Percentiles rank a stretch among this genome's conserved stretches.
Conservation (phyloP, 2,888 invertebrate species). For the Allygus modestus region DNA sequence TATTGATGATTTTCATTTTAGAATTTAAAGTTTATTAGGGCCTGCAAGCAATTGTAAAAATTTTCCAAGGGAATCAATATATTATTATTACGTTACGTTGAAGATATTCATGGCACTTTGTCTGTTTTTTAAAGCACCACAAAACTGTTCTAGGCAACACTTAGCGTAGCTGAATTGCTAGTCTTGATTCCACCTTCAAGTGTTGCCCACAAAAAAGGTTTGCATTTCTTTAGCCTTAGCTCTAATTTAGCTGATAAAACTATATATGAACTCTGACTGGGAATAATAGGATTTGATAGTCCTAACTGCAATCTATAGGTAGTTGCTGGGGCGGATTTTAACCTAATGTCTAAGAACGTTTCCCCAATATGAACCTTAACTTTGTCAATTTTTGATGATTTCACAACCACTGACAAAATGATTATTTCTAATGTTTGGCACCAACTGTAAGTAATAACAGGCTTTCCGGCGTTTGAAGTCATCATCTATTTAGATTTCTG, state of each 20-base stretch:
- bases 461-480: conserved; percentile 16
- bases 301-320: conserved; percentile 45
- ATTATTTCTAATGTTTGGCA: conserved; percentile 32
- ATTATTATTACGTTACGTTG: too few relatives aligned
- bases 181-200: conserved; percentile 43
- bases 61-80: too few relatives aligned
- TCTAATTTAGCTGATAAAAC: conserved; percentile 50
- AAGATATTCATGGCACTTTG: too few relatives aligned
- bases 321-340: conserved; percentile 25
- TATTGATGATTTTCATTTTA: too few relatives aligned
- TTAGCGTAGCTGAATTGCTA: not conserved
- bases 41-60: too few relatives aligned
- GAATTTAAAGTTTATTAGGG: too few relatives aligned
- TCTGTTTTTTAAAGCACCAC: too few relatives aligned
- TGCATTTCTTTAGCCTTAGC: conserved; percentile 24
- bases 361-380: conserved; percentile 40
- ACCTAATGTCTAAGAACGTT: conserved; percentile 31
- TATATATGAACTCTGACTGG: conserved; percentile 35
- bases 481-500: not conserved
- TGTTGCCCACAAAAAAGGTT: not conserved
- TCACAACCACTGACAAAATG: conserved; percentile 25
- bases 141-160: too few relatives aligned
- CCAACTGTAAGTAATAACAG: conserved; percentile 44
- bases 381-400: conserved; percentile 47
- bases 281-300: conserved; percentile 31